A percentile compares a stretch with the other conserved stretches of the same genome.
phyloP scores from a whole-genome alignment of 2,888 invertebrate species.

The Ceriagrion tenellum region DNA sequence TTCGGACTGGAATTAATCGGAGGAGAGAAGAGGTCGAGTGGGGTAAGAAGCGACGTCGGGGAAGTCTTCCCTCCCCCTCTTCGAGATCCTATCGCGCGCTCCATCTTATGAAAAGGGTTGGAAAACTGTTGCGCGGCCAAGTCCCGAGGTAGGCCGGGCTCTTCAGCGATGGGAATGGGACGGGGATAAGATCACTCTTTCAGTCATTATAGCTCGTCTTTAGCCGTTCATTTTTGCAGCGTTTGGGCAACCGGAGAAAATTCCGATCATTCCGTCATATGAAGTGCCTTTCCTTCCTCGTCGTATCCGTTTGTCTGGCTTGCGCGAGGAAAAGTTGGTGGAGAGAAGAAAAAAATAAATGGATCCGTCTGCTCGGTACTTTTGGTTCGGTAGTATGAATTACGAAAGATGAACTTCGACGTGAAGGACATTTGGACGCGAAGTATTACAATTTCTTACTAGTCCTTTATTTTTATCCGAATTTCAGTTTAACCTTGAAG shows the following conservation, averaged over 20 bases:
- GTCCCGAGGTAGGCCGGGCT: neutral
- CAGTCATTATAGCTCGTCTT: neutral
- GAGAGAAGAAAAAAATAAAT: too few relatives aligned
- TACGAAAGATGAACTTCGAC: too few relatives aligned
- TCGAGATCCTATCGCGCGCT: neutral
- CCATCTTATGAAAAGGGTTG: neutral
- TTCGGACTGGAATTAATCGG: neutral
- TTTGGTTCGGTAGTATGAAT: too few relatives aligned
- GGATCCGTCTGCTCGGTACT: too few relatives aligned
- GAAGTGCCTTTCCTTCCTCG: too few relatives aligned
- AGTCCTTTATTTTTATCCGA: too few relatives aligned
- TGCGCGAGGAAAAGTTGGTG: too few relatives aligned
- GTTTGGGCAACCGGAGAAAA: neutral
- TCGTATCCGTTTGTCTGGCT: too few relatives aligned
- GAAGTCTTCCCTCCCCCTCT: neutral
- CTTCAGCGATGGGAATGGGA: neutral
- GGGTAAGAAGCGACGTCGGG: neutral
- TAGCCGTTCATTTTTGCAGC: neutral
- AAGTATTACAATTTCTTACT: too few relatives aligned
- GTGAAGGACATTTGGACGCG: too few relatives aligned
- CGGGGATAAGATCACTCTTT: neutral
- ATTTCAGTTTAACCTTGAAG: too few relatives aligned
- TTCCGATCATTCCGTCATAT: neutral
- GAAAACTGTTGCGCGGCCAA: neutral
- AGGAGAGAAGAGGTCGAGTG: neutral